These are phyloP conservation scores for Hemicentrotus pulcherrimus DNA, from an alignment of 35 echinoderm and acorn worm genomes.

Conservation along the genomic window DNA sequence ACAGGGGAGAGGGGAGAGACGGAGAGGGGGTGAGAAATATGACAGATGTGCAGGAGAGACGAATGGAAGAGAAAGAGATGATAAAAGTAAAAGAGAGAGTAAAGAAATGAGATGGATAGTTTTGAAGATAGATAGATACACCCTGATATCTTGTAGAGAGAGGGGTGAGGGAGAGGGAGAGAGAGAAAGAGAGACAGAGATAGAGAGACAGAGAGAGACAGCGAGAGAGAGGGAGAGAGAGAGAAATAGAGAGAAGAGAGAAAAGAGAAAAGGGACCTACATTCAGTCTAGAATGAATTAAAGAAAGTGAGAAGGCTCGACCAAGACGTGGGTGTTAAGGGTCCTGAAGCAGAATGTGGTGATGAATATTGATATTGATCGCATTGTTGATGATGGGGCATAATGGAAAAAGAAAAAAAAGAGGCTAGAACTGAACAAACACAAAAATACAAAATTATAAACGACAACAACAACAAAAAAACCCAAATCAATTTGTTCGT, in stretches of 20 bases:
- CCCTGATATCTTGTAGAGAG: no score
- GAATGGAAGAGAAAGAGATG: no score
- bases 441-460: no score
- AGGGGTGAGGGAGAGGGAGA: not conserved
- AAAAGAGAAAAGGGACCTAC: no score
- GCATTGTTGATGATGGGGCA: not conserved
- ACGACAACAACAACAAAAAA: no score
- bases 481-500: no score
- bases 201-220: no score
- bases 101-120: no score
- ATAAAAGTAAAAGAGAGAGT: no score
- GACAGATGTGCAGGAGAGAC: not conserved
- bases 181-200: not conserved
- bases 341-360: not conserved
- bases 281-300: no score
- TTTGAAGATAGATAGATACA: no score
- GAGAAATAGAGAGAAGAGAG: not conserved
- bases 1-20: not conserved
- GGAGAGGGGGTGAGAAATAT: not conserved
- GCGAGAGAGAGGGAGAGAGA: not conserved
- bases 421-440: no score
- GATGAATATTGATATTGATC: constrained; percentile 5
- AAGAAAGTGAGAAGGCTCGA: not conserved
- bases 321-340: not conserved
- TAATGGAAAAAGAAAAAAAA: not conserved